phyloP scores from a whole-genome alignment of 2,888 invertebrate species.

The Litoditis marina region DNA sequence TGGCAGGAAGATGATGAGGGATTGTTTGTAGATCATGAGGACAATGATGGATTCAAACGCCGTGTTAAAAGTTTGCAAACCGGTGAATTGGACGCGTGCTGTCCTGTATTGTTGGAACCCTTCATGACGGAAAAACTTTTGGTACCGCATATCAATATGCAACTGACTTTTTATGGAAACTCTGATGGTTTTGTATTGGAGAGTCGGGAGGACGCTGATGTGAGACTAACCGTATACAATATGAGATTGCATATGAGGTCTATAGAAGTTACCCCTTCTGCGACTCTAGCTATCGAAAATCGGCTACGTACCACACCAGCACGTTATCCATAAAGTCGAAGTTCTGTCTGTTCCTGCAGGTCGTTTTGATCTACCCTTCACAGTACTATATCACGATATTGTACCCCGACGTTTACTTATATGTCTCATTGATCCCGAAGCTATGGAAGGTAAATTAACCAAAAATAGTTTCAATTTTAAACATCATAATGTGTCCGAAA shows the following conservation, averaged over 20 bases:
- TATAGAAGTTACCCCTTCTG: conserved; percentile 7
- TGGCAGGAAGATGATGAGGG: background rate
- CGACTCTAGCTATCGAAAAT: conserved; percentile 10
- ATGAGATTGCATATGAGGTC: conserved; percentile 13
- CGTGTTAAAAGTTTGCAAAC: background rate
- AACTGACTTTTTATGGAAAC: conserved; percentile 8
- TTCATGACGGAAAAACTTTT: conserved; percentile 8
- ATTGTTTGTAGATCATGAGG: too few relatives aligned
- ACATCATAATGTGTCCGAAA: conserved; percentile 3
- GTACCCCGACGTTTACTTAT: conserved; percentile 9
- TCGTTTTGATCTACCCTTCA: conserved; percentile 5
- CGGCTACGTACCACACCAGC: conserved; percentile 1
- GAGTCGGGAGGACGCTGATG: too few relatives aligned
- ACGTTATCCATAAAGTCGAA: conserved; percentile 10
- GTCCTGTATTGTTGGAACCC: conserved; percentile 4
- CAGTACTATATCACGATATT: conserved; percentile 4
- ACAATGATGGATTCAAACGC: background rate
- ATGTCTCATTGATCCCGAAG: background rate
- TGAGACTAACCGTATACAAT: background rate
- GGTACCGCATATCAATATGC: conserved; percentile 13
- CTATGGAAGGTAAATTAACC: background rate
- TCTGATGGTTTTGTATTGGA: conserved; percentile 1
- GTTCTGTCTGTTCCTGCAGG: conserved; percentile 2
- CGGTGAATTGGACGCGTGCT: background rate
- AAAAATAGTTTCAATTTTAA: background rate